These are phyloP conservation scores for Hydraecia micacea DNA, from an alignment of 2,888 invertebrate species.

Conservation along the genomic window DNA sequence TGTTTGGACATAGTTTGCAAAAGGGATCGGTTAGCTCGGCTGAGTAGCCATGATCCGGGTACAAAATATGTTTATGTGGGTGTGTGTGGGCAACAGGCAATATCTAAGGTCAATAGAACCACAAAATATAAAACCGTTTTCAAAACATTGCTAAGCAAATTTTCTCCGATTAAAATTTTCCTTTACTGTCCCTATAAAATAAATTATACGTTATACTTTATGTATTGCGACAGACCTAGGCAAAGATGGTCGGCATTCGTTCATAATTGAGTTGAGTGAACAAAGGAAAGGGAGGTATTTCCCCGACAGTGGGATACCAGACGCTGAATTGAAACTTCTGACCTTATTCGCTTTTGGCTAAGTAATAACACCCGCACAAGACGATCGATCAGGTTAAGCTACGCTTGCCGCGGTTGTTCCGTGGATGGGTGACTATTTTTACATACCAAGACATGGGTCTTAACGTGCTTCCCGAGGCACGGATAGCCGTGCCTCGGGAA, in stretches of 20 bases:
- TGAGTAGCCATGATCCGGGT: background rate
- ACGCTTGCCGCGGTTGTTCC: too few relatives aligned
- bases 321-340: background rate
- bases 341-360: too few relatives aligned
- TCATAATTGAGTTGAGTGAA: background rate
- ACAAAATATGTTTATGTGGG: background rate
- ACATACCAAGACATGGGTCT: too few relatives aligned
- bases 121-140: background rate
- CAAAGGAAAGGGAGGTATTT: background rate
- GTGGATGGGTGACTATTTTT: too few relatives aligned
- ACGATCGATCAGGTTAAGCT: too few relatives aligned
- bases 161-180: background rate
- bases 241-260: background rate
- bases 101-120: background rate
- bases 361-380: too few relatives aligned
- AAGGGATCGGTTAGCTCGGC: conserved; percentile 15
- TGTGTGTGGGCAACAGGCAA: background rate
- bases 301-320: background rate
- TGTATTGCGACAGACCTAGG: background rate
- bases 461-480: too few relatives aligned
- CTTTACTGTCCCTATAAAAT: background rate
- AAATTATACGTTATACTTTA: background rate
- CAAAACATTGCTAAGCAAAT: background rate
- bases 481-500: too few relatives aligned
- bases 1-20: conserved; percentile 24